These are phyloP conservation scores for Andrena marginata DNA, from an alignment of 2,888 invertebrate genomes.

Conservation along the genomic window DNA sequence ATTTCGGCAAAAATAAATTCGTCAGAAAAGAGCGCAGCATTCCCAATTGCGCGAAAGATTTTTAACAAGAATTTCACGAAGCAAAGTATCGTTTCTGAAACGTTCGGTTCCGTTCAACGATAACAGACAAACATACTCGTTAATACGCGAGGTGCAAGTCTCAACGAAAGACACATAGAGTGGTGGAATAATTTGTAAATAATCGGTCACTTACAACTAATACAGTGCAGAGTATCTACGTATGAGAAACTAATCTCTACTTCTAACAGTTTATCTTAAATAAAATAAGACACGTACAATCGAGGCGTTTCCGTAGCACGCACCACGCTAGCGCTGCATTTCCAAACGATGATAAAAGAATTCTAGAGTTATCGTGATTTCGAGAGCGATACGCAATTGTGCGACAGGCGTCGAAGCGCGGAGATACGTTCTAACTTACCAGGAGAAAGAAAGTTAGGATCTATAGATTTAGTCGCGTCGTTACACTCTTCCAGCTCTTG, in stretches of 20 bases:
- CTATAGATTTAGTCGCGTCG: conserved; percentile 86
- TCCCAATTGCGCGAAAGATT: background rate
- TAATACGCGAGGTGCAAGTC: conserved; percentile 8
- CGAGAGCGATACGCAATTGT: background rate
- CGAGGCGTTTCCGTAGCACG: conserved; percentile 95
- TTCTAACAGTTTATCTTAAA: conserved; percentile 66
- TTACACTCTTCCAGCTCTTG: conserved; percentile 92
- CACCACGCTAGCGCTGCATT: conserved; percentile 96
- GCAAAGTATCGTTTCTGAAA: conserved; percentile 3
- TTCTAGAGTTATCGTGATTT: conserved; percentile 80
- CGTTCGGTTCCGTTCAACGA: background rate
- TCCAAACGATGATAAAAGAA: conserved; percentile 70
- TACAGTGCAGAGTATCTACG: conserved; percentile 72
- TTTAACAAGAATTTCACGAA: background rate
- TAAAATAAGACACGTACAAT: conserved; percentile 90
- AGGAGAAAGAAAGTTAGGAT: conserved; percentile 88
- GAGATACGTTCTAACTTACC: conserved; percentile 84
- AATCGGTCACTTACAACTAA: conserved; percentile 70
- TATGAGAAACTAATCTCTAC: conserved; percentile 74
- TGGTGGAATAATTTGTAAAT: conserved; percentile 45
- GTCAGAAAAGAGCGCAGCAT: background rate
- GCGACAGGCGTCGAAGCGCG: background rate
- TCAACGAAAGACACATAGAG: conserved; percentile 43
- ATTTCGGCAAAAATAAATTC: background rate
- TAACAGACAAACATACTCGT: conserved; percentile 8